Conservation (phyloP, 2,888 invertebrate species). For the Lasiommata megera region DNA sequence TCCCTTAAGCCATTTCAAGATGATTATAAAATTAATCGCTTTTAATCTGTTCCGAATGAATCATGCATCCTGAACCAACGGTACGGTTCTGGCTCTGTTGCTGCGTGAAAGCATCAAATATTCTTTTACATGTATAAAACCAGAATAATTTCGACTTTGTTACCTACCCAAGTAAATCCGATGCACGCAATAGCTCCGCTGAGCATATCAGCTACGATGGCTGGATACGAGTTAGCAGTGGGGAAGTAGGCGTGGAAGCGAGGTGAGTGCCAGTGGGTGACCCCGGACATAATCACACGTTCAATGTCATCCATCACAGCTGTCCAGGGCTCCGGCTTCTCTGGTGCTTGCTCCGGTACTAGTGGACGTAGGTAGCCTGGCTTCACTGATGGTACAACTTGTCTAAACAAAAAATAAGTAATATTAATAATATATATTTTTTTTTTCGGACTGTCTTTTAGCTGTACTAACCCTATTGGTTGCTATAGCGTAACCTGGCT, state of each 20-base stretch:
- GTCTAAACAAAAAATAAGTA: constrained; percentile 62
- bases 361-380: constrained; percentile 95
- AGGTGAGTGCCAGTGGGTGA: constrained; percentile 98
- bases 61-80: no score
- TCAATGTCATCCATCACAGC: constrained; percentile 96
- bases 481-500: no score
- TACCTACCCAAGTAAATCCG: constrained; percentile 96
- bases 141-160: no score
- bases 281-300: constrained; percentile 97
- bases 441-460: no score
- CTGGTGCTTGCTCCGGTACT: constrained; percentile 92
- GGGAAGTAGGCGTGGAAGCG: constrained; percentile 98
- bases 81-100: no score
- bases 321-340: constrained; percentile 93
- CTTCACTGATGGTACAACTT: constrained; percentile 94
- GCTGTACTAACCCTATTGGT: no score
- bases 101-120: no score
- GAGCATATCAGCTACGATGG: constrained; percentile 96
- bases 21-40: no score
- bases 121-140: no score
- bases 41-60: no score
- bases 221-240: constrained; percentile 95
- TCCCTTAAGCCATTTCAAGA: no score
- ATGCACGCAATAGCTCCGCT: constrained; percentile 97
- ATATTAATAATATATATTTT: no score